These are phyloP conservation scores for Puffinus mauretanicus DNA, from an alignment of 2,113 vertebrate genomes.

Conservation along the genomic window DNA sequence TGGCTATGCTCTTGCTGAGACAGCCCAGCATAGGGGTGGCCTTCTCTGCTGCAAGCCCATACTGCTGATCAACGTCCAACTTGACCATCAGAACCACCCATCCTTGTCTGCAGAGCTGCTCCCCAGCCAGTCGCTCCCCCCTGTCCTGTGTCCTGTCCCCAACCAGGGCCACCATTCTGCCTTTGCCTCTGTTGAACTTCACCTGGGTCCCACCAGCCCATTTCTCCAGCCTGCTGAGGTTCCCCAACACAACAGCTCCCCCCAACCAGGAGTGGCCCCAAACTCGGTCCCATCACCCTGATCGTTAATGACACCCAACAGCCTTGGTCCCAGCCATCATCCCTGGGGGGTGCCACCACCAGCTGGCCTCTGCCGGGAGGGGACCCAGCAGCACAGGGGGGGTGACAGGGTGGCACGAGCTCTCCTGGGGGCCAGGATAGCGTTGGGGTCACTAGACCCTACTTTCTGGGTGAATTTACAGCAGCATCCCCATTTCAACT, in stretches of 20 bases:
- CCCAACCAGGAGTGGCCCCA: not conserved
- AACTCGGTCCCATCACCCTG: not conserved
- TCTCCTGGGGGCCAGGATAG: not conserved
- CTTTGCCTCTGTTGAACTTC: not conserved
- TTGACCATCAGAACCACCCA: too few species aligned
- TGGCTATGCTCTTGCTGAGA: not conserved
- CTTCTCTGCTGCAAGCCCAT: not conserved
- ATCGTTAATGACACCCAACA: not conserved
- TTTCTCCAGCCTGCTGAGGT: not conserved
- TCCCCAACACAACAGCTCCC: not conserved
- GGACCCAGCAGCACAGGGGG: not conserved
- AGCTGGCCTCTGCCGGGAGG: not conserved
- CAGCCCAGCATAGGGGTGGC: not conserved
- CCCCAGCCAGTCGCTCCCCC: not conserved
- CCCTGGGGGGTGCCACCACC: not conserved
- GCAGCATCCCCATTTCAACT: not conserved
- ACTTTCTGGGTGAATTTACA: not conserved
- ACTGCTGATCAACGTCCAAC: rapidly evolving
- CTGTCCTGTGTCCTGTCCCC: not conserved
- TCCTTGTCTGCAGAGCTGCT: not conserved
- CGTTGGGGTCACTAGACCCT: rapidly evolving
- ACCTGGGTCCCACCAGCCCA: not conserved
- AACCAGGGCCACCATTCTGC: not conserved
- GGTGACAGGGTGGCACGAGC: not conserved
- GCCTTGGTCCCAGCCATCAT: rapidly evolving